Evolutionary conservation across 2,888 invertebrate genomes (phyloP), one percentile per base, ranked within the genome.

Genomic region (Noctuana brunneofusca): DNA sequence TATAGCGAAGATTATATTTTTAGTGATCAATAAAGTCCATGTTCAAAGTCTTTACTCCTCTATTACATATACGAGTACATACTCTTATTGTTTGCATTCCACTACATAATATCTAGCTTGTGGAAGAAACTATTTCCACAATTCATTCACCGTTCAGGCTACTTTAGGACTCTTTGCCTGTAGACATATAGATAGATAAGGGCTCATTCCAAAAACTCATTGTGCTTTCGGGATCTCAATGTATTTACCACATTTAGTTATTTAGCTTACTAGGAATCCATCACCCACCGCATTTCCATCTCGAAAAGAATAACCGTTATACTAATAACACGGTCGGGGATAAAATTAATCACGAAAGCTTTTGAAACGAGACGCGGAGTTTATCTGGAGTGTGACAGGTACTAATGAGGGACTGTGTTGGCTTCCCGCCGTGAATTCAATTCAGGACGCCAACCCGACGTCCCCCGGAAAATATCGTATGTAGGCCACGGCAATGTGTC

Each of bases 351-450:
- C 53, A 62, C 41, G 68, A 70, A 66, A 59, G 55, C 59, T 63
- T 43, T 62, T 64, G 63, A 65, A 70, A 74, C 71, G 78, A 75
- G 74, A 74, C 75, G 71, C 70, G 66, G 67, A 67, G 71, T 70
- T 70, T 75, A 80, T 84, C 79, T 80, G 75, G 76, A 77, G 76
- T 80, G 75, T 79, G 83, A 81, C 84, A 79, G 74, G 74, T 80
- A 83, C 81, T 83, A 83, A 86, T 83, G 82, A 81, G 80, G 70
- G 71, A 68, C 70, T 68, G 72, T 72, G 73, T 67, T 69, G 63
- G 67, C 69, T 68, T 66, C 70, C 58, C 56, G 55, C 60, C 70
- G 63, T 65, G 72, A 71, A 73, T 70, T 71, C 72, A 68, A 75
- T 77, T 72, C 76, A 71, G 78, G 73, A 76, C 77, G 73, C 65